Evolutionary conservation across 1,140 invertebrate species (phyloP).

Genomic region (Megalopta genalis): DNA sequence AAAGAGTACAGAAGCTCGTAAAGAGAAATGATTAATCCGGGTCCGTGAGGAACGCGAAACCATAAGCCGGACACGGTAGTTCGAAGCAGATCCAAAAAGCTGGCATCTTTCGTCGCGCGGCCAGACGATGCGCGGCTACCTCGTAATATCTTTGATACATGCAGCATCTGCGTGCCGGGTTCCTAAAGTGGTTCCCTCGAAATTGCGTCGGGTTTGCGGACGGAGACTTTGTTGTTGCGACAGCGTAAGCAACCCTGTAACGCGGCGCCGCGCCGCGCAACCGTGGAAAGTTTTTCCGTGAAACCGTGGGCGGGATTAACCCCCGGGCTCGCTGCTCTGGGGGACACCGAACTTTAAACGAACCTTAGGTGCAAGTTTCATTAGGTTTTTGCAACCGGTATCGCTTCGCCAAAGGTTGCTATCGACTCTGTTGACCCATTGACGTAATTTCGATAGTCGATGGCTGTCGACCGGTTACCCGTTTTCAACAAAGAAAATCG

Average conservation of each 20-base stretch:
- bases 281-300: constrained; percentile 28
- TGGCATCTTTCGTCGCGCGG: neutral
- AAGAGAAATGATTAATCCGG: too few relatives aligned
- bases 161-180: neutral
- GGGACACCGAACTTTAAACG: constrained; percentile 35
- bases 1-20: too few relatives aligned
- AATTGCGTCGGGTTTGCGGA: too few relatives aligned
- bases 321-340: neutral
- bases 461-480: too few relatives aligned
- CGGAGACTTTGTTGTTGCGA: neutral
- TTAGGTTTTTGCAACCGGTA: constrained; percentile 13
- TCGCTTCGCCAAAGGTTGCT: neutral
- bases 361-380: constrained; percentile 44
- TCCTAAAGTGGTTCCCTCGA: too few relatives aligned
- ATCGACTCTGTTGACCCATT: neutral
- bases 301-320: constrained; percentile 19
- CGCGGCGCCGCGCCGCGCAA: neutral
- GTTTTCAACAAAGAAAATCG: too few relatives aligned
- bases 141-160: neutral
- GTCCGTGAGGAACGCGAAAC: too few relatives aligned
- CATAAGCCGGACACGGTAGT: too few relatives aligned
- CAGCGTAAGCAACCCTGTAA: neutral
- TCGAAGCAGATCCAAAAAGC: neutral
- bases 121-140: neutral
- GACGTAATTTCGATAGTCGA: too few relatives aligned